phyloP scores from a whole-genome alignment of 2,888 invertebrate genomes.

The Malthinus flaveolus region DNA sequence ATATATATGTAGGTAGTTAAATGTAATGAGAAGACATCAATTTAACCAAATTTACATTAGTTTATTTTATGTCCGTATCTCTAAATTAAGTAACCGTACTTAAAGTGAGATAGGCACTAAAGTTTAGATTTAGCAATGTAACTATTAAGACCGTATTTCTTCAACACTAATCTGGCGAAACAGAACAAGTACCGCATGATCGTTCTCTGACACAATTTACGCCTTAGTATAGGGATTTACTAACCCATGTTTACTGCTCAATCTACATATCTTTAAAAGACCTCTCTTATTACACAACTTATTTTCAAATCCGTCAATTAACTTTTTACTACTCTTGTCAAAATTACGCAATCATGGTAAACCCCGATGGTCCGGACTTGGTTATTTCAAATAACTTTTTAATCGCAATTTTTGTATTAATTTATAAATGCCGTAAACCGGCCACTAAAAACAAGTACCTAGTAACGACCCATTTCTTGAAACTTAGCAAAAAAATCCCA shows the following conservation, averaged over 20 bases:
- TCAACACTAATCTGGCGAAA: constrained; percentile 39
- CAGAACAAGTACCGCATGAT: constrained; percentile 53
- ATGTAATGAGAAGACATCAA: background rate
- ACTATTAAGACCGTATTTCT: constrained; percentile 32
- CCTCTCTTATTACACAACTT: constrained; percentile 7
- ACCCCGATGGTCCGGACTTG: background rate
- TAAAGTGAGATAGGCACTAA: constrained; percentile 50
- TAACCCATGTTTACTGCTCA: constrained; percentile 48
- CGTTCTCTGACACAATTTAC: constrained; percentile 55
- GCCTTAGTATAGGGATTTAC: constrained; percentile 52
- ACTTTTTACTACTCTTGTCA: constrained; percentile 10
- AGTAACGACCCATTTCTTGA: no score
- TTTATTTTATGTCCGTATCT: constrained; percentile 27
- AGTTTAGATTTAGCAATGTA: constrained; percentile 49
- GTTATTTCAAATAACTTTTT: no score
- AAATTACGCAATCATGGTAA: background rate
- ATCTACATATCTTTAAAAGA: constrained; percentile 32
- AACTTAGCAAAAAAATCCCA: no score
- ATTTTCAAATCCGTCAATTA: constrained; percentile 24
- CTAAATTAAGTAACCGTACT: constrained; percentile 46
- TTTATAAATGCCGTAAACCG: no score
- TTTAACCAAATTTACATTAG: constrained; percentile 16
- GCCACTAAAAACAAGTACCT: no score
- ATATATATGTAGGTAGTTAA: background rate
- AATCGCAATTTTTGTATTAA: no score